Evolutionary conservation across 2,797 vertebrate species (phyloP).

Genomic region (Buphagus erythrorhynchus): DNA sequence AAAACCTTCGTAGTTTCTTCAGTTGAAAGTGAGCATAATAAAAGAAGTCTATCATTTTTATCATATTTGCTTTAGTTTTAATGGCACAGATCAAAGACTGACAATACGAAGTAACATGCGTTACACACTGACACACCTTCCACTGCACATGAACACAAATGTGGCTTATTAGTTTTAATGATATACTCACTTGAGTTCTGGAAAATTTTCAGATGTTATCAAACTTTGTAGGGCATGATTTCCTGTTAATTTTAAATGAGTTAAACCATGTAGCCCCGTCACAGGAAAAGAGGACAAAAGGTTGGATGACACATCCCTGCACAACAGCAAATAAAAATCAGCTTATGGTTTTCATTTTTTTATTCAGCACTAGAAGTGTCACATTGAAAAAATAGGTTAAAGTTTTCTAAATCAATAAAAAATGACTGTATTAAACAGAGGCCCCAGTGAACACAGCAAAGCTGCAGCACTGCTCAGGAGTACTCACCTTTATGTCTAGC

Average conservation of each 20-base stretch:
- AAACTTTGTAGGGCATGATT: conserved; percentile 88
- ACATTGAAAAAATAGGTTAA: background rate
- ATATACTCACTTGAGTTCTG: conserved; percentile 87
- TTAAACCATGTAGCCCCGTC: conserved; percentile 88
- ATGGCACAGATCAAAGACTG: conserved; percentile 65
- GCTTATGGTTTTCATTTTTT: conserved; percentile 16
- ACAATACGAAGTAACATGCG: conserved; percentile 42
- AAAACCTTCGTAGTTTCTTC: conserved; percentile 63
- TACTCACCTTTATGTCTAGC: background rate
- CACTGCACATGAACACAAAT: conserved; percentile 76
- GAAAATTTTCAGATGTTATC: conserved; percentile 88
- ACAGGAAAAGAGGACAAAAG: conserved; percentile 89
- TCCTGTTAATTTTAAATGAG: conserved; percentile 93
- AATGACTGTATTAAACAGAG: background rate
- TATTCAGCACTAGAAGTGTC: background rate
- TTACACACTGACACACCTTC: conserved; percentile 69
- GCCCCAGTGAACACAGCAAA: background rate
- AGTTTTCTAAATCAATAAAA: background rate
- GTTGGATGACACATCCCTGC: conserved; percentile 93
- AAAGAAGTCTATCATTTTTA: conserved; percentile 64
- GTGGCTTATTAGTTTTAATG: conserved; percentile 79
- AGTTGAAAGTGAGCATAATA: conserved; percentile 62
- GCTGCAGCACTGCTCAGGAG: background rate
- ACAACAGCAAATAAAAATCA: conserved; percentile 75
- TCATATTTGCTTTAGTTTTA: conserved; percentile 68